These are phyloP conservation scores for Anthrax anthrax DNA, from an alignment of 2,888 invertebrate genomes.

Conservation along the genomic window DNA sequence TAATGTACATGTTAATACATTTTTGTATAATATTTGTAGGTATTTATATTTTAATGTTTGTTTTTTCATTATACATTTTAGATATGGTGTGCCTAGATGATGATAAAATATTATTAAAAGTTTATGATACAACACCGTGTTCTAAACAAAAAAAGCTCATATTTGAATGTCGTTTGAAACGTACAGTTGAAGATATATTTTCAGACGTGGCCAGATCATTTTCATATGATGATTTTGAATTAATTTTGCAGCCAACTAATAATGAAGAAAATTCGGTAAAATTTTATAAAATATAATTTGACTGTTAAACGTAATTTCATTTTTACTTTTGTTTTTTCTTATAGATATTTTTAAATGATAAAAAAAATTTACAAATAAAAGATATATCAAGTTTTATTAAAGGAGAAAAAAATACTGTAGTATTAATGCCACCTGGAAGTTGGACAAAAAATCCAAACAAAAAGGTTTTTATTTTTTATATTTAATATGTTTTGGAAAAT, in stretches of 20 bases:
- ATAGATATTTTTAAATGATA: conserved; percentile 26
- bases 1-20: not conserved
- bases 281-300: not conserved
- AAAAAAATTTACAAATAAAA: conserved; percentile 19
- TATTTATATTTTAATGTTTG: conserved; percentile 18
- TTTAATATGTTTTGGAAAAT: not conserved
- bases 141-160: conserved; percentile 30
- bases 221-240: conserved; percentile 25
- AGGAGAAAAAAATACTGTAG: conserved; percentile 20
- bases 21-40: not conserved
- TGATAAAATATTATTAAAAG: conserved; percentile 25
- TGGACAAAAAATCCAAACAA: conserved; percentile 3
- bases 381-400: conserved; percentile 26
- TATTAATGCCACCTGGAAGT: conserved; percentile 14
- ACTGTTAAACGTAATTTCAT: not conserved
- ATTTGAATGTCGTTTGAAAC: conserved; percentile 26
- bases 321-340: conserved; percentile 4
- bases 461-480: not conserved
- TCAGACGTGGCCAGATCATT: conserved; percentile 27
- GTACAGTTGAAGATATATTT: conserved; percentile 28
- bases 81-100: conserved; percentile 21
- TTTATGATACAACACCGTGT: conserved; percentile 29
- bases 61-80: conserved; percentile 42
- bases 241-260: conserved; percentile 26
- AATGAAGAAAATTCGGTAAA: conserved; percentile 5